Conservation (phyloP, 2,113 vertebrate genomes). For the Hyla sarda region DNA sequence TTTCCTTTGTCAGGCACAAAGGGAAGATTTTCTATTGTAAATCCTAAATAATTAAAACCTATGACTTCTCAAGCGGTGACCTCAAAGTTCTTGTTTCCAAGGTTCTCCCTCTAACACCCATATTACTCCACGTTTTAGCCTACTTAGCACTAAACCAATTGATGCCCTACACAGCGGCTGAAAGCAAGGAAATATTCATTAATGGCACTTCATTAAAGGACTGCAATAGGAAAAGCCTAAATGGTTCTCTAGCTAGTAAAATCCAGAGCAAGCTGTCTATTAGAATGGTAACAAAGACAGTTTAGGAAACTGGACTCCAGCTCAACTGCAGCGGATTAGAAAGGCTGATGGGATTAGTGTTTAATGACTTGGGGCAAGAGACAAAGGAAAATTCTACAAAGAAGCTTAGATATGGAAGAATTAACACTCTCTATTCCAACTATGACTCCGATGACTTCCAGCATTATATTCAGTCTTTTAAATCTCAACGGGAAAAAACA, state of each 20-base stretch:
- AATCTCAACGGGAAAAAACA: slow-evolving; percentile 57
- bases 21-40: slow-evolving; percentile 81
- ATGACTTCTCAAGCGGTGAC: slow-evolving; percentile 73
- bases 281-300: slow-evolving; percentile 84
- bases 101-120: slow-evolving; percentile 80
- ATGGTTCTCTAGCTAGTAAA: slow-evolving; percentile 75
- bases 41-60: slow-evolving; percentile 82
- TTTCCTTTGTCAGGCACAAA: slow-evolving; percentile 83
- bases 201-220: slow-evolving; percentile 86
- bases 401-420: slow-evolving; percentile 90
- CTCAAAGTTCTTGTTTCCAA: slow-evolving; percentile 80
- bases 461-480: slow-evolving; percentile 75
- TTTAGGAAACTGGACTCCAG: slow-evolving; percentile 87
- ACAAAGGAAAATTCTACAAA: slow-evolving; percentile 87
- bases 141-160: slow-evolving; percentile 80
- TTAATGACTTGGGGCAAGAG: slow-evolving; percentile 99
- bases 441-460: slow-evolving; percentile 78
- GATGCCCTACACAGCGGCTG: slow-evolving; percentile 73
- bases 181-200: slow-evolving; percentile 85
- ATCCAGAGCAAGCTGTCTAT: slow-evolving; percentile 83
- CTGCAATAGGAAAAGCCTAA: slow-evolving; percentile 72
- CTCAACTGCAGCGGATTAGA: slow-evolving; percentile 93
- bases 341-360: slow-evolving; percentile 99
- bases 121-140: slow-evolving; percentile 77
- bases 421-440: slow-evolving; percentile 87